Percentiles rank a stretch among this genome's conserved stretches.
These are phyloP conservation scores for Pegoplata infirma DNA, from an alignment of 2,888 invertebrate genomes.

Conservation along the genomic window DNA sequence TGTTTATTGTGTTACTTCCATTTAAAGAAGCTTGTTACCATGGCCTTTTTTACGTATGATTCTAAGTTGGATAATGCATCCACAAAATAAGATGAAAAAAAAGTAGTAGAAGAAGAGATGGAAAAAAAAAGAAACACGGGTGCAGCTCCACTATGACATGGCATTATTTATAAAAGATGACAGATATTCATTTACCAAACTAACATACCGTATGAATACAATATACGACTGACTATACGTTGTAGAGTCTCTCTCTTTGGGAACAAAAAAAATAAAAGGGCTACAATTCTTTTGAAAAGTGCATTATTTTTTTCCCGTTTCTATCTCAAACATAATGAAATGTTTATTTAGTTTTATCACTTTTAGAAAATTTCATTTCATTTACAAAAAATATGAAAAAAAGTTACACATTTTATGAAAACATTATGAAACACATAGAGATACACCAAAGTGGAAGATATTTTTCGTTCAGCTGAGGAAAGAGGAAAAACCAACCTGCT, in stretches of 20 bases:
- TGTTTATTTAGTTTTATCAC: constrained; percentile 60
- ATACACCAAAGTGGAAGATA: background rate
- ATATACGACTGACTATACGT: background rate
- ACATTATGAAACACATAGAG: constrained; percentile 1
- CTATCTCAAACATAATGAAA: constrained; percentile 47
- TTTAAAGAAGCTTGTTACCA: constrained; percentile 53
- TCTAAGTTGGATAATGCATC: constrained; percentile 20
- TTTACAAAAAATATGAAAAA: constrained; percentile 22
- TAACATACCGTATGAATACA: background rate
- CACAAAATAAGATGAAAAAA: constrained; percentile 7
- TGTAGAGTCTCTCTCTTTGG: too few relatives aligned
- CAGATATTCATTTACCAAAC: constrained; percentile 52
- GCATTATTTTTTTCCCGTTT: constrained; percentile 32
- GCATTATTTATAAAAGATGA: constrained; percentile 56
- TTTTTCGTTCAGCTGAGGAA: constrained; percentile 6
- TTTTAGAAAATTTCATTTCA: constrained; percentile 47
- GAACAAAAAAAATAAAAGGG: constrained; percentile 19
- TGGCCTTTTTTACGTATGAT: constrained; percentile 41
- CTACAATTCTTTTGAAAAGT: constrained; percentile 40
- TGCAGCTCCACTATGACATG: constrained; percentile 43
- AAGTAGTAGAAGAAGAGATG: constrained; percentile 2
- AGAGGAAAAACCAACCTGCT: constrained; percentile 36
- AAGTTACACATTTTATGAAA: constrained; percentile 24
- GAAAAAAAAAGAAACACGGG: too few relatives aligned
- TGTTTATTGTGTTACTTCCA: constrained; percentile 19